A percentile compares a stretch with the other conserved stretches of the same genome.
phyloP scores from a whole-genome alignment of 1,140 invertebrate genomes.

The Psix sp. region DNA sequence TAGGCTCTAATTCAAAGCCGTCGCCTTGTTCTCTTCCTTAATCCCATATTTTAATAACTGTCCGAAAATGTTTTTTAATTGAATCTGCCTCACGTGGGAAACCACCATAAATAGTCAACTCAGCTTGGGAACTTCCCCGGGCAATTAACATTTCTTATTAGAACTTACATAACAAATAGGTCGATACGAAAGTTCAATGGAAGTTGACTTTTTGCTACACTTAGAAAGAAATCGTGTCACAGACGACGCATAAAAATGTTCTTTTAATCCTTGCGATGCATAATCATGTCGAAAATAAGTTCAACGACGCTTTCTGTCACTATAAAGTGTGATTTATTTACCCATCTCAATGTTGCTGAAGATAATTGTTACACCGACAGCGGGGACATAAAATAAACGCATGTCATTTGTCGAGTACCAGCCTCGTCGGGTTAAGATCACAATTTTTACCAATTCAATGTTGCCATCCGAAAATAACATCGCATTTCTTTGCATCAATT shows the following conservation, averaged over 20 bases:
- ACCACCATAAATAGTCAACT: too few relatives aligned
- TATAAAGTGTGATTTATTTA: slow-evolving; percentile 72
- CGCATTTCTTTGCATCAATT: slow-evolving; percentile 11
- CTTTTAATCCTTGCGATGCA: background rate
- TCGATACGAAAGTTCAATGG: too few relatives aligned
- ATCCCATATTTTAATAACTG: background rate
- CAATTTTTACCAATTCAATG: slow-evolving; percentile 40
- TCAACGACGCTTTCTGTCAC: slow-evolving; percentile 53
- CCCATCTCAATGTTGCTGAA: slow-evolving; percentile 31
- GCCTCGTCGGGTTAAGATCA: slow-evolving; percentile 17
- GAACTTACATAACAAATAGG: too few relatives aligned
- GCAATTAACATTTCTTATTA: too few relatives aligned
- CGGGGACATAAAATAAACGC: slow-evolving; percentile 41
- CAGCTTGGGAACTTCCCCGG: too few relatives aligned
- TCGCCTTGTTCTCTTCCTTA: slow-evolving; percentile 6
- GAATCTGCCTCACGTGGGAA: too few relatives aligned
- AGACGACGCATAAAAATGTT: slow-evolving; percentile 18
- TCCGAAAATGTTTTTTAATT: slow-evolving; percentile 13
- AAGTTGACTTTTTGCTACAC: background rate
- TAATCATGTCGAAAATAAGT: slow-evolving; percentile 49
- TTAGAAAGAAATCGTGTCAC: slow-evolving; percentile 8
- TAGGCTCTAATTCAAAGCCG: slow-evolving; percentile 25
- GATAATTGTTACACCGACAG: slow-evolving; percentile 55
- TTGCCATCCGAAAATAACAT: slow-evolving; percentile 25
- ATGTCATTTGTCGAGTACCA: slow-evolving; percentile 22